A percentile compares a stretch with the other conserved stretches of the same genome.
phyloP scores from a whole-genome alignment of 2,797 vertebrate species.

The Setipinna tenuifilis region DNA sequence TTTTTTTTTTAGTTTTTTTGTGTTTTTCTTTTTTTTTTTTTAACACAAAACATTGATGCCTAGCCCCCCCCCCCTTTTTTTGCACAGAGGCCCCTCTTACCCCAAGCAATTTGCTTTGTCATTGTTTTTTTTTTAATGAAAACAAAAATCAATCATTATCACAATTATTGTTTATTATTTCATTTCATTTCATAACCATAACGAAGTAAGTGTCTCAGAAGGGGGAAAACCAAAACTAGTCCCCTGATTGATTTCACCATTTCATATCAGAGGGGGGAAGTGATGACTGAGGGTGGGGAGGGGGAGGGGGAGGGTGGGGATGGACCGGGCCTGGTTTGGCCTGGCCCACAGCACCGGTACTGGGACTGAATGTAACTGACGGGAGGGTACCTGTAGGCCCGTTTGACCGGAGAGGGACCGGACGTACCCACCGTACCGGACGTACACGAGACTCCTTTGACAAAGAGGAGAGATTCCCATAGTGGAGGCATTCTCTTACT shows the following conservation, averaged over 20 bases:
- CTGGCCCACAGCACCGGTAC: not conserved
- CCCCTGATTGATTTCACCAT: not conserved
- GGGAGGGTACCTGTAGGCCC: not conserved
- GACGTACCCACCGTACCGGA: not conserved
- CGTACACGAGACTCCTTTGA: not conserved
- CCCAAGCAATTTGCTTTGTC: slow-evolving; percentile 47
- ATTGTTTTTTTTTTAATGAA: not conserved
- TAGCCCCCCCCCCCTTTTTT: slow-evolving; percentile 52
- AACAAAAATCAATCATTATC: not conserved
- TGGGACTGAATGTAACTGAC: slow-evolving; percentile 18
- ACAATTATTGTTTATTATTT: not conserved
- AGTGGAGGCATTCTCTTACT: slow-evolving; percentile 41
- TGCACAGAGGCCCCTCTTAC: slow-evolving; percentile 52
- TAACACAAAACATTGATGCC: slow-evolving; percentile 40
- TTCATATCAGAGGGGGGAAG: not conserved
- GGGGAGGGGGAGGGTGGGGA: not conserved
- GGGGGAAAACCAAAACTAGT: not conserved
- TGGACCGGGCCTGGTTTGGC: not conserved
- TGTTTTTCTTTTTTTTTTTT: slow-evolving; percentile 62
- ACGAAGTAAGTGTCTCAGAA: not conserved
- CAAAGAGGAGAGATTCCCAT: not conserved
- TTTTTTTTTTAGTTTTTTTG: slow-evolving; percentile 62
- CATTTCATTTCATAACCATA: not conserved
- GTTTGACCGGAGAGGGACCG: not conserved
- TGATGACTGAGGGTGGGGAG: not conserved